Evolutionary conservation across 2,797 vertebrate genomes (phyloP).

Genomic region (Ibycter americanus): DNA sequence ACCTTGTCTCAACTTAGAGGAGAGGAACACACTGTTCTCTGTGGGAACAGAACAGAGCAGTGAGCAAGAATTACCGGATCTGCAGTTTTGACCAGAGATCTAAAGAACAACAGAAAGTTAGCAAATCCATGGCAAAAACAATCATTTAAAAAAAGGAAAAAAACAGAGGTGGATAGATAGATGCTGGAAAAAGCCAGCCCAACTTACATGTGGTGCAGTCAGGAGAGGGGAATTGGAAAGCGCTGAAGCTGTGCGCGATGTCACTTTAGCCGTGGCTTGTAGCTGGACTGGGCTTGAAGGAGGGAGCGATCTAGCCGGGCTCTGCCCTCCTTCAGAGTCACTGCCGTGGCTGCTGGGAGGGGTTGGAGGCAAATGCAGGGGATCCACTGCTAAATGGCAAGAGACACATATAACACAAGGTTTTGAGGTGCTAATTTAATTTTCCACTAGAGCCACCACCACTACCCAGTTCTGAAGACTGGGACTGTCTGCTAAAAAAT

Average conservation of each 20-base stretch:
- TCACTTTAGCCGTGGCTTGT: conserved; percentile 80
- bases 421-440: not conserved
- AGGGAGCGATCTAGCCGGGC: conserved; percentile 84
- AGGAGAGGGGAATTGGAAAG: conserved; percentile 95
- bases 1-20: not conserved
- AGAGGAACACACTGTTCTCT: not conserved
- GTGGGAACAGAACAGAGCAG: not conserved
- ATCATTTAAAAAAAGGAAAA: not conserved
- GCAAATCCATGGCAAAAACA: not conserved
- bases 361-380: conserved; percentile 92
- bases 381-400: conserved; percentile 81
- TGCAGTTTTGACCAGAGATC: not conserved
- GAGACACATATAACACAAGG: not conserved
- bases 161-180: not conserved
- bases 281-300: conserved; percentile 79
- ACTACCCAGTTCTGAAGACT: not conserved
- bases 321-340: conserved; percentile 95
- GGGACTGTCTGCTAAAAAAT: not conserved
- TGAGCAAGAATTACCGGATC: conserved; percentile 4
- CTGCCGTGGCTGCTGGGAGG: conserved; percentile 97
- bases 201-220: conserved; percentile 92
- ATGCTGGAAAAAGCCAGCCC: not conserved
- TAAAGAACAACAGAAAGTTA: not conserved
- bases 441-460: not conserved
- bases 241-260: conserved; percentile 80